A percentile compares a stretch with the other conserved stretches of the same genome.
phyloP scores from a whole-genome alignment of 2,888 invertebrate species.

The Philaethria dido region DNA sequence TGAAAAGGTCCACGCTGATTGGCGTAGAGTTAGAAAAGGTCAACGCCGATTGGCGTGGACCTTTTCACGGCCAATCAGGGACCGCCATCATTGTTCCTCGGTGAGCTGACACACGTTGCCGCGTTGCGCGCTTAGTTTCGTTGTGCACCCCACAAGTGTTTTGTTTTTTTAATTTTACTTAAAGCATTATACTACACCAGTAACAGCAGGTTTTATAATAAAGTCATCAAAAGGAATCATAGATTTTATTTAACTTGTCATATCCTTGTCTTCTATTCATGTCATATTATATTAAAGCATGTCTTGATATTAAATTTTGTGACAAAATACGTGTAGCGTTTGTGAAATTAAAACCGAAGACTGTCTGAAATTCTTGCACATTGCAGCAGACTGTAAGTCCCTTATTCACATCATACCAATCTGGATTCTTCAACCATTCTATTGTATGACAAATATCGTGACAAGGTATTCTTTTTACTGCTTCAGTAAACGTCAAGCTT shows the following conservation, averaged over 20 bases:
- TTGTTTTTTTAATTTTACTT: background rate
- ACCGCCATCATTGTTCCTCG: no score
- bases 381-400: constrained; percentile 64
- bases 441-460: constrained; percentile 55
- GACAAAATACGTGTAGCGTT: background rate
- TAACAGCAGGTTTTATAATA: background rate
- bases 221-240: background rate
- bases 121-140: no score
- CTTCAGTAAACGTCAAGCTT: constrained; percentile 49
- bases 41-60: no score
- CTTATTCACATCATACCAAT: constrained; percentile 52
- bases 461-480: constrained; percentile 50
- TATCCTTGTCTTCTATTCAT: background rate
- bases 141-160: no score
- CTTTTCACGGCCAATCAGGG: no score
- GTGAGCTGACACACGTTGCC: no score
- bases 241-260: background rate
- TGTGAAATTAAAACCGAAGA: constrained; percentile 44
- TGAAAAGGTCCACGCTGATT: no score
- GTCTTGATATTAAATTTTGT: background rate
- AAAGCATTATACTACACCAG: no score
- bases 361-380: constrained; percentile 53
- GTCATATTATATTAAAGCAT: background rate
- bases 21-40: no score
- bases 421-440: constrained; percentile 53